These are phyloP conservation scores for Leptosomus discolor DNA, from an alignment of 2,113 vertebrate genomes.

Conservation along the genomic window DNA sequence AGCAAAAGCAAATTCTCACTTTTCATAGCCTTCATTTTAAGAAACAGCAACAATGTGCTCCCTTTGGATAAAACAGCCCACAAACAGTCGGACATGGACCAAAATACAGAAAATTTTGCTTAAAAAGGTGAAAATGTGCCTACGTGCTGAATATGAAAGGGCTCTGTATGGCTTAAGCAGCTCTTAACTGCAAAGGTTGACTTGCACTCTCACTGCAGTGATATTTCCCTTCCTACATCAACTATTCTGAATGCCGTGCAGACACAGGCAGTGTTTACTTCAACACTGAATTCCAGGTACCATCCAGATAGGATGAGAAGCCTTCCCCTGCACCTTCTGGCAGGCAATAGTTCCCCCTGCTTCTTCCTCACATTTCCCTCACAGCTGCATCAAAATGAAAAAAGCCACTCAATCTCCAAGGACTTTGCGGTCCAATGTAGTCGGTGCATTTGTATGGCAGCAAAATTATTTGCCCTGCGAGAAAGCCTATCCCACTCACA, in stretches of 20 bases:
- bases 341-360: constrained; percentile 27
- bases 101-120: neutral
- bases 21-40: neutral
- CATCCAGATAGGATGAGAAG: neutral
- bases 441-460: constrained; percentile 68
- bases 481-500: constrained; percentile 72
- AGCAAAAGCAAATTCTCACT: neutral
- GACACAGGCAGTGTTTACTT: neutral
- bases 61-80: neutral
- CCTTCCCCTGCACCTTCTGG: constrained; percentile 15
- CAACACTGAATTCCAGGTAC: neutral
- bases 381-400: constrained; percentile 74
- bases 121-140: neutral
- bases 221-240: neutral
- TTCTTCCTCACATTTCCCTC: constrained; percentile 24
- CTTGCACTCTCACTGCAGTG: neutral
- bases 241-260: neutral
- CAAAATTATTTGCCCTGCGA: constrained; percentile 65
- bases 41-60: neutral
- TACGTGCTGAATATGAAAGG: neutral
- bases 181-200: neutral
- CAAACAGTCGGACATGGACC: neutral
- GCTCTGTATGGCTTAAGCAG: neutral
- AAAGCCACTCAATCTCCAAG: constrained; percentile 26
- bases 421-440: constrained; percentile 53